Percentiles rank a stretch among this genome's conserved stretches.
Conservation (phyloP, 2,888 invertebrate genomes). For the Axea sp. region DNA sequence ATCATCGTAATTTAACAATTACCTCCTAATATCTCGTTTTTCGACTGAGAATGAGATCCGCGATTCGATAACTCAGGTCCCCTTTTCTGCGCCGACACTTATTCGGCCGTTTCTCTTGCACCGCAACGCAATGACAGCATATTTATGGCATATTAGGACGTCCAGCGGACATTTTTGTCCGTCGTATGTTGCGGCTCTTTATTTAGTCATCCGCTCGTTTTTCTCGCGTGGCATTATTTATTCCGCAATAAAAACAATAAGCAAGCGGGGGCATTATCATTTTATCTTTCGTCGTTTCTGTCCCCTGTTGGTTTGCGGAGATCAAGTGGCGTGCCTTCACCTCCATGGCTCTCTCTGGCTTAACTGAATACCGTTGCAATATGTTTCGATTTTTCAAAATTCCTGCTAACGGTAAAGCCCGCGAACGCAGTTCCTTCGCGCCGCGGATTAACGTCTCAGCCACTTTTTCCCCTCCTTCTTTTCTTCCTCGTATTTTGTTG, state of each 20-base stretch:
- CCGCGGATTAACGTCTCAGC: conserved; percentile 40
- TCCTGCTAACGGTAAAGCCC: conserved; percentile 56
- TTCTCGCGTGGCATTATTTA: conserved; percentile 46
- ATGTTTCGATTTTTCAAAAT: conserved; percentile 60
- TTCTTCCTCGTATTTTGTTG: conserved; percentile 5
- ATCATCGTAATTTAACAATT: conserved; percentile 8
- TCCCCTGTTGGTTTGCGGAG: conserved; percentile 26
- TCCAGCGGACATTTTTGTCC: conserved; percentile 33
- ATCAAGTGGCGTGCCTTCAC: conserved; percentile 49
- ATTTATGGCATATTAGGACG: conserved; percentile 50
- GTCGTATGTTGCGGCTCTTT: conserved; percentile 46
- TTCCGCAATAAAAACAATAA: conserved; percentile 53
- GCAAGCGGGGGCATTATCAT: conserved; percentile 42
- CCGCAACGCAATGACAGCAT: conserved; percentile 38
- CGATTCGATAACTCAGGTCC: conserved; percentile 3
- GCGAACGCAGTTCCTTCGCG: conserved; percentile 23
- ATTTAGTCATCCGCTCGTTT: conserved; percentile 54
- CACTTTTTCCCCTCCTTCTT: conserved; percentile 5
- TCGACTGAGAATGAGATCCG: conserved; percentile 5
- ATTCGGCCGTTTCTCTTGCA: conserved; percentile 38
- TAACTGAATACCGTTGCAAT: conserved; percentile 59
- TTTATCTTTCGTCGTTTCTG: conserved; percentile 43
- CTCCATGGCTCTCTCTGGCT: conserved; percentile 34
- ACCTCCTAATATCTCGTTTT: too few relatives aligned
- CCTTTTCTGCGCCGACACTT: conserved; percentile 33